phyloP scores from a whole-genome alignment of 2,113 vertebrate species.

The Vombatus ursinus region DNA sequence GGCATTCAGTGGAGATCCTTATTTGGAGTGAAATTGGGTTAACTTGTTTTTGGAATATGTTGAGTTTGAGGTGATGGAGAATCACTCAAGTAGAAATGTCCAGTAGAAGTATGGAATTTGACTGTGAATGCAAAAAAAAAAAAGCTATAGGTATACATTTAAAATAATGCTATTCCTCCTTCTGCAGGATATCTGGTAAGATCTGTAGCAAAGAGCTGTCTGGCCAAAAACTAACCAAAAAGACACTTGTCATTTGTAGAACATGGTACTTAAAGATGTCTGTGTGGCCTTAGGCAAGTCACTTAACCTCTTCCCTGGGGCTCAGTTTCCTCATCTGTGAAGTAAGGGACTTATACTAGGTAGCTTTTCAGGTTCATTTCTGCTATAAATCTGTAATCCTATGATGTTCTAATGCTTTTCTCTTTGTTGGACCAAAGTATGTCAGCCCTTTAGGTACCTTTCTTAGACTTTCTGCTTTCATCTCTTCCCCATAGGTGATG shows the following conservation, averaged over 20 bases:
- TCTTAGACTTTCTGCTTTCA: fast-evolving
- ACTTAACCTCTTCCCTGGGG: background rate
- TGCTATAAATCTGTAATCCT: background rate
- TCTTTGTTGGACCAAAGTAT: background rate
- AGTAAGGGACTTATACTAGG: background rate
- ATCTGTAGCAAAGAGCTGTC: background rate
- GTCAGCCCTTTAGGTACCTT: fast-evolving
- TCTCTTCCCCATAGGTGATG: slow-evolving; percentile 86
- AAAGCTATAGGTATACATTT: background rate
- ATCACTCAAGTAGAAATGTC: background rate
- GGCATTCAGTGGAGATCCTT: background rate
- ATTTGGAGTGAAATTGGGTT: fast-evolving
- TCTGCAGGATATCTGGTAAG: background rate
- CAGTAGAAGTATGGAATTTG: background rate
- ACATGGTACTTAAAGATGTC: background rate
- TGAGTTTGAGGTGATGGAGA: background rate
- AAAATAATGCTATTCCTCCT: background rate
- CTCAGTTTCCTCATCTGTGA: background rate
- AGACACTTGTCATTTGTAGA: background rate
- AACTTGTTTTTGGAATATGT: background rate
- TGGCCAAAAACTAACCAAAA: background rate
- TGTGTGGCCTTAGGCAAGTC: background rate
- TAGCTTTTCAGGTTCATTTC: background rate
- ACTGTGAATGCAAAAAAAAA: background rate
- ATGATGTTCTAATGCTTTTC: background rate